Evolutionary conservation across 92 coral and sea anemone species (phyloP), one percentile per base, ranked within the genome.

Genomic region (Zoanthus gigantus): DNA sequence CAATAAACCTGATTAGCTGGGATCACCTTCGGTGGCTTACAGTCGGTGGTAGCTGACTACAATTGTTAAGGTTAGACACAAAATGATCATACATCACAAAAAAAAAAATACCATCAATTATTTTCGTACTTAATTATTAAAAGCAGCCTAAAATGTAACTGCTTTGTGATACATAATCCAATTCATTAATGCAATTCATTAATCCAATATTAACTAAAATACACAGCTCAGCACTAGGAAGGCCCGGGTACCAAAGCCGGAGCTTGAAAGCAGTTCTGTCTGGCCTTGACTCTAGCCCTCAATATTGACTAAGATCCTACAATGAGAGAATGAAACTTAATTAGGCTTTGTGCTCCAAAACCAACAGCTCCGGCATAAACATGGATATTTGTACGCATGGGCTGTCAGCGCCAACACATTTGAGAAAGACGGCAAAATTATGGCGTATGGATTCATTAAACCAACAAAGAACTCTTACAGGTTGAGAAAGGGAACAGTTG

Each of bases 221-320:
- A 56, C 60, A 67, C 30, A 81, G 72, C 44, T 81, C 76, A 47
- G 85, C 28, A 29, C 12, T 31, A 81, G 85, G 85, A 57, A 65
- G 85, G 66, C 63, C 28, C 31, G 56, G 57, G 75, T 17, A 44
- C 61, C 85, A 47, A 44, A 31, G 13, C 28, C 63, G 75, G 46
- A 13, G 75, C 75, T 81, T 81, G 61, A 65, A 81, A 81, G 75
- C 75, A 81, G 73, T 81, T 81, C 85, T 81, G 85, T 81, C 85
- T 81, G 85, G 85, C 75, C 12, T 81, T 81, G 85, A 48, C 85
- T 81, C 74, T 80, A 63, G 85, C 73, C 85, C 14, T 81, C 85
- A 66, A 34, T 81, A 81, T 48, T 67, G 74, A 46, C 63, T 81
- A 18, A 81, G 18, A 67, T 81, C 85, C 76, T 66, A 81, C 74